A percentile compares a stretch with the other conserved stretches of the same genome.
phyloP scores from a whole-genome alignment of 2,797 vertebrate species.

The Eidolon dupreanum region DNA sequence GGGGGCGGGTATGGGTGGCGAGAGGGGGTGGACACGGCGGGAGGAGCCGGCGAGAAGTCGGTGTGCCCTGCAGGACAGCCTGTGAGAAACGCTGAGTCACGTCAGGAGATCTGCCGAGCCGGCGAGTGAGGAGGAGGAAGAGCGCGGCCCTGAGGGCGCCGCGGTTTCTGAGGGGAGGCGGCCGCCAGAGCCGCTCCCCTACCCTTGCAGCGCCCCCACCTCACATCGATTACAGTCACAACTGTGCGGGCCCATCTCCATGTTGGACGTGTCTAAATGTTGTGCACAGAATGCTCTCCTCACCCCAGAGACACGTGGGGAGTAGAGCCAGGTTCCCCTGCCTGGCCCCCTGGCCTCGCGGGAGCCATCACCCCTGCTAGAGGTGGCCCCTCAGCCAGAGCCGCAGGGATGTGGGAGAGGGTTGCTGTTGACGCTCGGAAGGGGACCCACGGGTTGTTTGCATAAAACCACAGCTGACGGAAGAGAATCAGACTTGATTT shows the following conservation, averaged over 20 bases:
- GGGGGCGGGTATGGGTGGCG: slow-evolving; percentile 68
- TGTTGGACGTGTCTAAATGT: background rate
- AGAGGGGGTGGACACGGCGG: slow-evolving; percentile 59
- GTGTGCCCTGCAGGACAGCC: background rate
- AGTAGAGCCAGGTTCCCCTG: background rate
- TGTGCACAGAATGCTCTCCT: background rate
- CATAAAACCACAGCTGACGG: background rate
- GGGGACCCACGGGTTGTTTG: background rate
- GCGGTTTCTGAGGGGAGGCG: background rate
- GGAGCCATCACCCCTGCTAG: background rate
- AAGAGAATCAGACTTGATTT: too few relatives aligned
- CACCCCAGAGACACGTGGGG: too few relatives aligned
- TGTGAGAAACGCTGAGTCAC: slow-evolving; percentile 77
- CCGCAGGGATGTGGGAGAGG: background rate
- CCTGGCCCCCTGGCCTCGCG: background rate
- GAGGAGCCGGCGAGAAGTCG: slow-evolving; percentile 48
- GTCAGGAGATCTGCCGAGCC: background rate
- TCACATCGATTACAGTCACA: fast-evolving
- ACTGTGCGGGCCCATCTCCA: fast-evolving
- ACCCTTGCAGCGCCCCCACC: background rate
- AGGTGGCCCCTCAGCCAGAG: background rate
- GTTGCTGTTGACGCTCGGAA: background rate
- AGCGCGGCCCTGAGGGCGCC: background rate
- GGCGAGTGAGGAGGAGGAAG: background rate
- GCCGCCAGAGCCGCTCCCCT: too few relatives aligned